Conservation (phyloP, 2,797 vertebrate genomes). For the Garrulus glandarius region DNA sequence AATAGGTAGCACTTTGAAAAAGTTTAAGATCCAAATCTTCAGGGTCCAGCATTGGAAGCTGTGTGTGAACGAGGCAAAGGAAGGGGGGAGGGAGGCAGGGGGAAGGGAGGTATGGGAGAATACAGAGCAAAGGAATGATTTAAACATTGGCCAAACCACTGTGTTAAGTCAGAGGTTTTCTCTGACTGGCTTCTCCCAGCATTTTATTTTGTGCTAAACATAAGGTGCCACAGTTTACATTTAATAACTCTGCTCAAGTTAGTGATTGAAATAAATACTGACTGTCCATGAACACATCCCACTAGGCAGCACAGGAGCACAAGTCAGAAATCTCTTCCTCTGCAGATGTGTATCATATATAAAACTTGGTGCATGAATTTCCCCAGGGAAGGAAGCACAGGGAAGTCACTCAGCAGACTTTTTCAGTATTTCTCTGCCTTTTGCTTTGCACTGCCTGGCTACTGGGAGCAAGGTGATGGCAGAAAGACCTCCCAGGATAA, state of each 20-base stretch:
- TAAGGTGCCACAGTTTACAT: neutral
- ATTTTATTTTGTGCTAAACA: neutral
- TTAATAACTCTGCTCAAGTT: conserved; percentile 2
- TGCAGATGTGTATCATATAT: neutral
- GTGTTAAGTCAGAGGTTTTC: neutral
- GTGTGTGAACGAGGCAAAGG: neutral
- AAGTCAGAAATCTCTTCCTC: neutral
- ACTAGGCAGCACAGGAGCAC: neutral
- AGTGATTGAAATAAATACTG: conserved; percentile 10
- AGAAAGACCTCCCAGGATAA: neutral
- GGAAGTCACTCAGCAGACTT: neutral
- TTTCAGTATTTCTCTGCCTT: neutral
- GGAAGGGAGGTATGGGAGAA: neutral
- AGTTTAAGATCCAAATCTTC: conserved; percentile 15
- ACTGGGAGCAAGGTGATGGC: neutral
- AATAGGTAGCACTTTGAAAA: conserved; percentile 46
- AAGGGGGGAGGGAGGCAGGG: neutral
- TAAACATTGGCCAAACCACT: neutral
- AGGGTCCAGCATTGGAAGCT: neutral
- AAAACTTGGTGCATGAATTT: neutral
- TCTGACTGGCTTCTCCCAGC: neutral
- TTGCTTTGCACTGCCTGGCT: neutral
- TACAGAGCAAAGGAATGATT: neutral
- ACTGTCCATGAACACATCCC: neutral
- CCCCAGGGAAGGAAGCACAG: neutral